These are phyloP conservation scores for Clarias macrocephalus DNA, from an alignment of 2,113 vertebrate genomes.

Conservation along the genomic window DNA sequence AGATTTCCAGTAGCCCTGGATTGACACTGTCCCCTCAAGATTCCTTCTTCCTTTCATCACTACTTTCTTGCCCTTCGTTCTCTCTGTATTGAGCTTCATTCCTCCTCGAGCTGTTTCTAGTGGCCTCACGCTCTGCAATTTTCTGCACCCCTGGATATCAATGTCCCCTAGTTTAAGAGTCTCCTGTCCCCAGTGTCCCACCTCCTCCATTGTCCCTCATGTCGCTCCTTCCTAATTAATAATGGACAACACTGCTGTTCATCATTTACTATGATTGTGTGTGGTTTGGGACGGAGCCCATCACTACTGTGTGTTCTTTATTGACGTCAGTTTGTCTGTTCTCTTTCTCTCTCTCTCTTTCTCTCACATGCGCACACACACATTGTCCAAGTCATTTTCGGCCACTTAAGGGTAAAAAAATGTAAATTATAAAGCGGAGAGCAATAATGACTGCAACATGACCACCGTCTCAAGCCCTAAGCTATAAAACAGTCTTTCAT, in stretches of 20 bases:
- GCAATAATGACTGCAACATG: constrained; percentile 2
- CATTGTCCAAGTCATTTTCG: not conserved
- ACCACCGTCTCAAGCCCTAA: constrained; percentile 2
- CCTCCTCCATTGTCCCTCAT: not conserved
- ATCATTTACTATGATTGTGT: not conserved
- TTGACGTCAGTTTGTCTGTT: not conserved
- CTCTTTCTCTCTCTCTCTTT: not conserved
- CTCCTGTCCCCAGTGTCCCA: not conserved
- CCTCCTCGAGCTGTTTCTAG: not conserved
- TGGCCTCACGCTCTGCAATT: too few species aligned
- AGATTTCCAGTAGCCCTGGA: not conserved
- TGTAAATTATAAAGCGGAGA: constrained; percentile 2
- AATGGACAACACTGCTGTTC: not conserved
- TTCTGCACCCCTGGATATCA: not conserved
- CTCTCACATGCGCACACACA: constrained; percentile 5
- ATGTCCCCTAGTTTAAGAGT: not conserved
- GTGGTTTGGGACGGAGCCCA: not conserved
- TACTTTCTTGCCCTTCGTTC: not conserved
- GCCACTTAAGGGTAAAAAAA: not conserved
- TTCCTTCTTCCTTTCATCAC: not conserved
- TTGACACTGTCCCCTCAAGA: too few species aligned
- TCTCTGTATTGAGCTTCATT: not conserved
- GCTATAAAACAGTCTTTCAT: constrained; percentile 2
- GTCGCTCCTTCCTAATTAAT: not conserved
- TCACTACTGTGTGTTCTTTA: not conserved